These are phyloP conservation scores for Matsumurasca onukii DNA, from an alignment of 1,140 invertebrate species.

Conservation along the genomic window DNA sequence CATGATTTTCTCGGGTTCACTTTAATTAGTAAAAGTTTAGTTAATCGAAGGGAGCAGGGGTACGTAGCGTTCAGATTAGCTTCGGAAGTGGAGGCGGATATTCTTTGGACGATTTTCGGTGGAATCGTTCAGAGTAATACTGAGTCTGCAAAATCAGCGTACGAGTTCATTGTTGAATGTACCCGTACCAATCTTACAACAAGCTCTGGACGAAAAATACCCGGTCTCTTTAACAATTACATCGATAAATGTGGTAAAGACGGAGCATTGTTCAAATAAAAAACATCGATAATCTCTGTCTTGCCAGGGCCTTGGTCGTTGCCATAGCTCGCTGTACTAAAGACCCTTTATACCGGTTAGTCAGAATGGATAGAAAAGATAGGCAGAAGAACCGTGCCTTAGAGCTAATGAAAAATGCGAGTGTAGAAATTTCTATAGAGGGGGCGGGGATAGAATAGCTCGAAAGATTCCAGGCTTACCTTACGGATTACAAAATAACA, in stretches of 20 bases:
- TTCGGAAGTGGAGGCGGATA: not conserved
- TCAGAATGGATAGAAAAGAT: not conserved
- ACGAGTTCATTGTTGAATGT: not conserved
- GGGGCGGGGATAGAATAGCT: too few species aligned
- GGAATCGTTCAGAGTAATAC: constrained; percentile 17
- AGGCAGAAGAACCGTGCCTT: not conserved
- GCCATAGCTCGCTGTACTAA: constrained; percentile 16
- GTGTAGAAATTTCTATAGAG: not conserved
- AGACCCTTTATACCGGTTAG: not conserved
- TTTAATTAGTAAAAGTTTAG: constrained; percentile 9
- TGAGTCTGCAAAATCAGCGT: not conserved
- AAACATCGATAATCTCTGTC: constrained; percentile 24
- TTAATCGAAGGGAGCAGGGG: constrained; percentile 4
- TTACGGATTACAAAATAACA: constrained; percentile 2
- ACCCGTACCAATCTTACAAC: not conserved
- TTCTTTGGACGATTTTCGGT: too few species aligned
- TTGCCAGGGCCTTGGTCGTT: constrained; percentile 15
- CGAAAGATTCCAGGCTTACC: constrained; percentile 2
- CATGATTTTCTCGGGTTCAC: constrained; percentile 10
- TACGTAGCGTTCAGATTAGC: not conserved
- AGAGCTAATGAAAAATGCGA: constrained; percentile 9
- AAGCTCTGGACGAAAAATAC: not conserved
- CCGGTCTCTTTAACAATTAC: constrained; percentile 14
- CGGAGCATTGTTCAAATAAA: constrained; percentile 22
- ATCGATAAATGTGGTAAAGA: constrained; percentile 5